Base-by-base conservation (phyloP, 2,797 vertebrate genomes). In the Enteromius afrohamiltoni region DNA sequence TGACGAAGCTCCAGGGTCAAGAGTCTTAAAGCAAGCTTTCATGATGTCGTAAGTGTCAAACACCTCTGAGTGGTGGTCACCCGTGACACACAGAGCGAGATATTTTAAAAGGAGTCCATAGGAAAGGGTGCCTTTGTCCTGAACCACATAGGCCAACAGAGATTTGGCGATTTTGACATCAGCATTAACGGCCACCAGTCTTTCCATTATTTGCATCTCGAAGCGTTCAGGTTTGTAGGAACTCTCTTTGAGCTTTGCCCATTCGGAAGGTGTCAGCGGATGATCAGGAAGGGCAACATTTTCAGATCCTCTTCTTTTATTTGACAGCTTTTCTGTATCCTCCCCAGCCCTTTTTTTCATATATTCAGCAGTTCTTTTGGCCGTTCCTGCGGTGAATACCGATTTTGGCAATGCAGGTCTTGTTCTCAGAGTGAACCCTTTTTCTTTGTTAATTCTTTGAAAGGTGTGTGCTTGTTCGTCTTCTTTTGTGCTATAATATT, bases 121-220 rank as follows among this genome's bases (percentile, higher is more conserved):
- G 0, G 93, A 75, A 86, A 99, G 37, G 0, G 96, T 96, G 53
- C 96, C 95, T 0, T 92, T 92, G 78, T 94, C 95, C 60, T 86
- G 90, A 19, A 96, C 96, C 29, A 96, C 90, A 70, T 95, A 95
- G 19, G 92, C 93, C 90, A 99, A 91, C 62, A 99, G 90, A 67
- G 98, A 99, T 90, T 98, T 99, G 26, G 96, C 97, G 3, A 97
- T 91, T 81, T 96, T 90, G 68, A 98, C 31, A 47, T 96, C 88
- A 8, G 92, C 90, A 40, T 80, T 80, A 3, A 21, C 73, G 0
- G 0, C n/a, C 11, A 95, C 40, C 90, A 98, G 91, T 1, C 55
- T 78, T 3, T n/a, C 37, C 89, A 96, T 92, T 91, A 96, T 95
- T 75, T 88, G 85, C 21, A 92, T 68, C 85, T 96, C 96, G 90